phyloP scores from a whole-genome alignment of 2,888 invertebrate genomes.

The Leptogaster cylindrica region DNA sequence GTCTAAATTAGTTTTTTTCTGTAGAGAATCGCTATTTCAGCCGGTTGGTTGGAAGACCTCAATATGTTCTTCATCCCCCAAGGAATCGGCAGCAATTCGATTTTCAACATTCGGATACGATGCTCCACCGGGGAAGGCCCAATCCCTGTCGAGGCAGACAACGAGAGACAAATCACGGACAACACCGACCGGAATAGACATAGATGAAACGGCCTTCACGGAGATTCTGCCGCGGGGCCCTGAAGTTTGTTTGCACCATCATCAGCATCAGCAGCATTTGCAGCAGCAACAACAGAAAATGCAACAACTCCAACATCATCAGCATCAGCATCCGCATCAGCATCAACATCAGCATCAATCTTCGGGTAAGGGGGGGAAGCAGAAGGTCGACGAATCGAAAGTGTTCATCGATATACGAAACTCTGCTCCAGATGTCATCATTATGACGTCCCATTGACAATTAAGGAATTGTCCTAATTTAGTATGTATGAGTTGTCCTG shows the following conservation, averaged over 20 bases:
- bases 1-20: not conserved
- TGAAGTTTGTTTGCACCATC: slow-evolving; percentile 58
- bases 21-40: slow-evolving; percentile 58
- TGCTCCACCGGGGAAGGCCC: slow-evolving; percentile 47
- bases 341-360: slow-evolving; percentile 16
- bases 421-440: slow-evolving; percentile 89
- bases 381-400: slow-evolving; percentile 61
- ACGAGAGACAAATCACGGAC: slow-evolving; percentile 42
- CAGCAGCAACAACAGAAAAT: slow-evolving; percentile 54
- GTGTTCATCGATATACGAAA: slow-evolving; percentile 86
- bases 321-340: slow-evolving; percentile 1
- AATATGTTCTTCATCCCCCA: slow-evolving; percentile 54
- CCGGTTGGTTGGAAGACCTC: slow-evolving; percentile 58
- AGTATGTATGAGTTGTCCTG: slow-evolving; percentile 2
- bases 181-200: slow-evolving; percentile 44
- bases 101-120: slow-evolving; percentile 62
- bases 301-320: slow-evolving; percentile 42
- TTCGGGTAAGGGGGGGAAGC: slow-evolving; percentile 42
- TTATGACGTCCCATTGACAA: slow-evolving; percentile 76
- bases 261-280: slow-evolving; percentile 59
- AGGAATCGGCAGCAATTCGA: slow-evolving; percentile 54
- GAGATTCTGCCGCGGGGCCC: slow-evolving; percentile 46
- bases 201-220: slow-evolving; percentile 33
- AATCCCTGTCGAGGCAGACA: slow-evolving; percentile 53
- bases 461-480: slow-evolving; percentile 54